Evolutionary conservation across 2,888 invertebrate species (phyloP), one percentile per base, ranked within the genome.

Genomic region (Drosophila longiperda): DNA sequence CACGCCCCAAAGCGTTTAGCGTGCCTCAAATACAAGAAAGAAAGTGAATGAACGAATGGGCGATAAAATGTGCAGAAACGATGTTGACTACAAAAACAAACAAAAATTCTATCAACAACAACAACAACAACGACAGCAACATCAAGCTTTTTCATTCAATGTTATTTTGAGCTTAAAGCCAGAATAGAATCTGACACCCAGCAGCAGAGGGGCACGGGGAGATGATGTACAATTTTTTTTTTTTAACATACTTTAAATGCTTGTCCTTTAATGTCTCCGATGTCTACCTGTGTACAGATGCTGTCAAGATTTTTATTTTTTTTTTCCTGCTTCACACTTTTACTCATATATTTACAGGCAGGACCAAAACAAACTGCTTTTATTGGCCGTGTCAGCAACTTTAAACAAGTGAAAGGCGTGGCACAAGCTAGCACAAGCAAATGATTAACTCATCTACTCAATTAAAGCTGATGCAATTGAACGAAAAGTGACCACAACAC

Each of bases 1-100:
- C 82, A 88, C 86, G 76, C 86, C 83, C 83, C 80, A 82, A 78
- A 88, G 86, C 86, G 83, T 88, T 86, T 86, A 86, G 82, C 83
- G 82, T 69, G 73, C 83, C 75, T 82, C 66, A 69, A 77, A 82
- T 54, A 66, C 66, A 64, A 73, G 75, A 65, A 74, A 66, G 66
- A 80, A 74, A 61, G 63, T 66, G 78, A 75, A 69, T 77, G 64
- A 78, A 65, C 73, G 69, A 77, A 85, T 83, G 79, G 79, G 85
- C 83, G 87, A 87, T 85, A 87, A 87, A 85, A 79, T 87, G 87
- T 79, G 81, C 74, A 75, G 66, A 71, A 77, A 77, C 62, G 78
- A 77, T 60, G 78, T 75, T 72, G 78, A 72, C 68, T 72, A 71
- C 68, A 68, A 66, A 57, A 29, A 57, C 32, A 73, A 57, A 55